Evolutionary conservation across 2,113 vertebrate species (phyloP).

Genomic region (Galbula dea): DNA sequence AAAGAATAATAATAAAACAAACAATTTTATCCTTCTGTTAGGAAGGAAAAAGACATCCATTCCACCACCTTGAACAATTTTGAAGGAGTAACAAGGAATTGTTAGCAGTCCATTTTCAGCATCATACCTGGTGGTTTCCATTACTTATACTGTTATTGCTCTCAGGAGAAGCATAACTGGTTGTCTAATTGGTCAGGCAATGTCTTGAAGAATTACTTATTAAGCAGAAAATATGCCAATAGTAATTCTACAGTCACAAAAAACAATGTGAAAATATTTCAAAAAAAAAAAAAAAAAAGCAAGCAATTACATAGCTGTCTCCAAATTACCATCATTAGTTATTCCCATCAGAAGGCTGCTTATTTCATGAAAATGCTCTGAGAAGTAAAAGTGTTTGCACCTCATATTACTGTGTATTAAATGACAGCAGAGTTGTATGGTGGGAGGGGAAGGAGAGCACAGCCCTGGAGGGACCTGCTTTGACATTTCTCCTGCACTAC

Average conservation of each 20-base stretch:
- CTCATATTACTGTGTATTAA: not conserved
- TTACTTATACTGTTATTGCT: not conserved
- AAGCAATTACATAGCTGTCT: not conserved
- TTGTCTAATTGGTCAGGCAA: conserved; percentile 39
- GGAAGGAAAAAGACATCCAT: not conserved
- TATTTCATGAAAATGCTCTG: not conserved
- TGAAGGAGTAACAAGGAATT: not conserved
- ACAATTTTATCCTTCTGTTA: not conserved
- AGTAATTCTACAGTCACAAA: not conserved
- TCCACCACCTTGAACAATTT: not conserved
- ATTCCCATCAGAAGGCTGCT: not conserved
- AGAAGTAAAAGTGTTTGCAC: not conserved
- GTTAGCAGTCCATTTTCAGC: conserved; percentile 12
- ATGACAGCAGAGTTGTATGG: not conserved
- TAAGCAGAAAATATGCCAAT: conserved; percentile 29
- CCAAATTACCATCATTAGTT: conserved; percentile 9
- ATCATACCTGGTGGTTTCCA: conserved; percentile 30
- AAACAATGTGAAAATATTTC: not conserved
- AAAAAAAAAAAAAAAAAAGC: not conserved
- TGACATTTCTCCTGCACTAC: not conserved
- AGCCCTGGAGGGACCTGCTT: not conserved
- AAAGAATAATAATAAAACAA: not conserved
- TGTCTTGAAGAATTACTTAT: conserved; percentile 36
- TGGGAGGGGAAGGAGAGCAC: not conserved
- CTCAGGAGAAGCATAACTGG: conserved; percentile 33